Evolutionary conservation across 2,797 vertebrate genomes (phyloP).

Genomic region (Karalla daura): DNA sequence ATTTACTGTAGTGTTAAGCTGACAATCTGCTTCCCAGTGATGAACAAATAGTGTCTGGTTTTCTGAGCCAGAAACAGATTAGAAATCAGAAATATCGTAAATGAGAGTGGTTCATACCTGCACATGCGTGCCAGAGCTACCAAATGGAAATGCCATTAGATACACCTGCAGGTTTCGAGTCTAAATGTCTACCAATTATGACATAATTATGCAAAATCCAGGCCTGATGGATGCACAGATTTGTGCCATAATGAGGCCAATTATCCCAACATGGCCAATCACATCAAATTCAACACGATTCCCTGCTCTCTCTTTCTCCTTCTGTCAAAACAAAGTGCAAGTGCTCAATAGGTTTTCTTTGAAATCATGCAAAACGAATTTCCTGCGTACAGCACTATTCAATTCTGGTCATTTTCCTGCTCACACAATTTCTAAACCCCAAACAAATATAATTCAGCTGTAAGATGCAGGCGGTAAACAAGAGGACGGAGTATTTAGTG

Average conservation of each 20-base stretch:
- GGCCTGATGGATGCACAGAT: slow-evolving; percentile 51
- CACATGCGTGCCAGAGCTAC: too few species aligned
- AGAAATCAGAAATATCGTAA: too few species aligned
- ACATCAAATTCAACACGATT: slow-evolving; percentile 40
- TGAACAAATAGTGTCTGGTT: too few species aligned
- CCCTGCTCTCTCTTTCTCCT: slow-evolving; percentile 6
- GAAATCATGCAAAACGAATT: background rate
- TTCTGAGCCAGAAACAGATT: too few species aligned
- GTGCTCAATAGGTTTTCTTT: background rate
- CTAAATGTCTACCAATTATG: slow-evolving; percentile 6
- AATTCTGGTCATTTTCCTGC: background rate
- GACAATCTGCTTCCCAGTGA: too few species aligned
- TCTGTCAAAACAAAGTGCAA: background rate
- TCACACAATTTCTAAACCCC: background rate
- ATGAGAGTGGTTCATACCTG: too few species aligned
- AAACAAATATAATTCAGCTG: background rate
- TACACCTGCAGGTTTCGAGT: slow-evolving; percentile 20
- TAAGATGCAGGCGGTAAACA: too few species aligned
- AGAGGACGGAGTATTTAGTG: too few species aligned
- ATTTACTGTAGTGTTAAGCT: too few species aligned
- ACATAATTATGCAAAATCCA: background rate
- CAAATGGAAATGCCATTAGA: too few species aligned
- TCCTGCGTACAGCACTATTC: background rate
- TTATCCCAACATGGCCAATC: slow-evolving; percentile 27
- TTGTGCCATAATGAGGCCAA: slow-evolving; percentile 46